These are phyloP conservation scores for Xanthorhoe designata DNA, from an alignment of 2,888 invertebrate genomes.

Conservation along the genomic window DNA sequence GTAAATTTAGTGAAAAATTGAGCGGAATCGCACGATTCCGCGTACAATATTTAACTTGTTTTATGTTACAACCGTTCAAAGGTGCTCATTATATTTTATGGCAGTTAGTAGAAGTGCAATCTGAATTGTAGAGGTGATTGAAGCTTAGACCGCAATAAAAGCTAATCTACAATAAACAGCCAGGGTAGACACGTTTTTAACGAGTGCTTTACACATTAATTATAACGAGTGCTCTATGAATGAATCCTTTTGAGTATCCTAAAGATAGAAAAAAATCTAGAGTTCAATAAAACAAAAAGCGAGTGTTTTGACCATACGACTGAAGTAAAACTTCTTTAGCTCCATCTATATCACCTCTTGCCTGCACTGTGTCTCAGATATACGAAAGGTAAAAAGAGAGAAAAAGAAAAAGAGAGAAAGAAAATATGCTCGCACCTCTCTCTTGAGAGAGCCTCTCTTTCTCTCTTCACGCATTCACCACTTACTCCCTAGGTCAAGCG, in stretches of 20 bases:
- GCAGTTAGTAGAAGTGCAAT: background rate
- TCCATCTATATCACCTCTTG: no score
- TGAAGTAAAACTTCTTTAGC: no score
- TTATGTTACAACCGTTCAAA: background rate
- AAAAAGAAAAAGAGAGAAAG: no score
- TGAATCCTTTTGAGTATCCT: background rate
- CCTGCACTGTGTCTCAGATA: no score
- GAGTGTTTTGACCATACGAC: no score
- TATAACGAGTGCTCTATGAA: background rate
- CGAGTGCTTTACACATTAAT: background rate
- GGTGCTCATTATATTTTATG: background rate
- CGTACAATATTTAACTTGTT: background rate
- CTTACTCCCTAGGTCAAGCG: no score
- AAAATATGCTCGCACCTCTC: no score
- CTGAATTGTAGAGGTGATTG: background rate
- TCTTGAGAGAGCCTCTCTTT: no score
- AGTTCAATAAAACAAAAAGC: background rate
- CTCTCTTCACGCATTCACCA: no score
- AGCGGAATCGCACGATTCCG: background rate
- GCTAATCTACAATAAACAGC: background rate
- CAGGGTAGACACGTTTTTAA: background rate
- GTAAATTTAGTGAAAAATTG: background rate
- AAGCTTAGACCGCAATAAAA: background rate
- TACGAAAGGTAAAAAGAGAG: no score
- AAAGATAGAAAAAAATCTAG: background rate